Base-by-base conservation (phyloP, 2,888 invertebrate species). In the Coenonympha glycerion region DNA sequence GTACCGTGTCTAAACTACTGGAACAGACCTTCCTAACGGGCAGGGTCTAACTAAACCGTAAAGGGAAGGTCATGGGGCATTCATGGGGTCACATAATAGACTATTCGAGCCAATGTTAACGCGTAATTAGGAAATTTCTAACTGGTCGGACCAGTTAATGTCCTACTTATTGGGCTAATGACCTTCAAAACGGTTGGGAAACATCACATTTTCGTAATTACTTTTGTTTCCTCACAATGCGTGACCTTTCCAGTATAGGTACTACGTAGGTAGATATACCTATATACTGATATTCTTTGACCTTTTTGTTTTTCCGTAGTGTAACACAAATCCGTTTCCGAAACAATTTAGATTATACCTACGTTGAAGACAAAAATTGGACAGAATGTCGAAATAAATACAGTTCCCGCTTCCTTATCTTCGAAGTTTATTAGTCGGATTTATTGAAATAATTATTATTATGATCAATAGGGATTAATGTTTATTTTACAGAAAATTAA, bases 1-100 rank as follows among this genome's bases (percentile, higher is more conserved):
- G 57, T 53, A 58, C 58, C 63, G 61, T 67, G 60, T 55, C 60
- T 55, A 59, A 61, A 51, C 47, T 34, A 21, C n/a, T n/a, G n/a
- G n/a, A n/a, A n/a, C n/a, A n/a, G n/a, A n/a, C n/a, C n/a, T n/a
- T n/a, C 13, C 36, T 30, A 40, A 42, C 34, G 22, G 42, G 28
- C 8, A 48, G 6, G 24, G 21, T 48, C 34, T 21, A 42, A n/a
- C n/a, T n/a, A n/a, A n/a, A n/a, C n/a, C n/a, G n/a, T n/a, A n/a
- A n/a, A 36, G 34, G 13, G 16, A 52, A 49, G 52, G 28, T 39
- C 49, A 30, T 37, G 41, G 41, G 19, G 52, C 21, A 46, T 34
- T 33, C 31, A 47, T 53, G 39, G 39, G 13, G n/a, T n/a, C n/a
- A n/a, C n/a, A n/a, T n/a, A n/a, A n/a, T n/a, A n/a, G n/a, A 21